phyloP scores from a whole-genome alignment of 2,113 vertebrate species.

The Ciconia maguari region DNA sequence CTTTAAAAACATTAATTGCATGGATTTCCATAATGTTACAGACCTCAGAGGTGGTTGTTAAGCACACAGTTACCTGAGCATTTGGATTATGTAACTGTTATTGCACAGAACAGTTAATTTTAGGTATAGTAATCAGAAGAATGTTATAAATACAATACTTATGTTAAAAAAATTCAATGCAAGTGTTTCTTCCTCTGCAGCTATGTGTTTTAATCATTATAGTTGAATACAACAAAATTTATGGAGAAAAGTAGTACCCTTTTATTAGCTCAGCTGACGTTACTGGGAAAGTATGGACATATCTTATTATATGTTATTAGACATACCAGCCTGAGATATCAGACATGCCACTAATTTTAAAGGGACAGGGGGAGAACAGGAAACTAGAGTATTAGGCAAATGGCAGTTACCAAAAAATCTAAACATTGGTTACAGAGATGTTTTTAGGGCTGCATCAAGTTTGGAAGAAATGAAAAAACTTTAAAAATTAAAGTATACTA shows the following conservation, averaged over 20 bases:
- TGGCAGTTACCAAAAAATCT: not conserved
- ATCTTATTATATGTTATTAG: not conserved
- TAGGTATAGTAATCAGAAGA: not conserved
- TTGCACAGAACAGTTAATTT: not conserved
- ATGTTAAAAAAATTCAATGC: not conserved
- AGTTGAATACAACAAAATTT: not conserved
- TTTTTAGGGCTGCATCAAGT: not conserved
- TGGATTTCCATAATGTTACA: not conserved
- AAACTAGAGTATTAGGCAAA: not conserved
- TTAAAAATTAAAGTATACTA: not conserved
- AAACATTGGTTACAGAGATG: not conserved
- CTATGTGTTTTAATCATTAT: not conserved
- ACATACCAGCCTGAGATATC: not conserved
- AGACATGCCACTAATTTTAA: not conserved
- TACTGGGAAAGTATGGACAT: not conserved
- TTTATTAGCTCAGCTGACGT: not conserved
- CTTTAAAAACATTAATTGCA: not conserved
- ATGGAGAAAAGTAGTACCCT: not conserved
- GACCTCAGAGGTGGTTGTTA: not conserved
- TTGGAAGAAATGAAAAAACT: not conserved
- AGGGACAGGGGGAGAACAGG: rapidly evolving
- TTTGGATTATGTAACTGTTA: not conserved
- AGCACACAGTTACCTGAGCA: not conserved
- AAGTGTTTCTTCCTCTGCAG: not conserved
- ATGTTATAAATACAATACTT: not conserved